Percentiles rank a stretch among this genome's conserved stretches.
Evolutionary conservation across 1,140 invertebrate species (phyloP).

Genomic region (Phthorimaea operculella): DNA sequence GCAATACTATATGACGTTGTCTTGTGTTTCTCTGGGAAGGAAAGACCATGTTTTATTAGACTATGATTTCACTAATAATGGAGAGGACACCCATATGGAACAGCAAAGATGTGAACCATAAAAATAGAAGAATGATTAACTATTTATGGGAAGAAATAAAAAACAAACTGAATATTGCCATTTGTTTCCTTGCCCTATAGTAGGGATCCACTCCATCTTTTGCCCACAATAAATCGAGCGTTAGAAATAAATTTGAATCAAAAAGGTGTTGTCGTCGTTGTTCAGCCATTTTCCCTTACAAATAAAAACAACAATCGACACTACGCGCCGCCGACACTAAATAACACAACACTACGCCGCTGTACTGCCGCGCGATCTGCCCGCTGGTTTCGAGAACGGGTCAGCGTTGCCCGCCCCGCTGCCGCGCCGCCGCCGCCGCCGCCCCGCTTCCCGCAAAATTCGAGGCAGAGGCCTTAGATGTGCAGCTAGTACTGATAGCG

Average conservation of each 20-base stretch:
- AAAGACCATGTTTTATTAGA: too few species aligned
- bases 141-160: slow-evolving; percentile 17
- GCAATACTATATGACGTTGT: too few species aligned
- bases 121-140: slow-evolving; percentile 11
- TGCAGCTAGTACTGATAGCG: too few species aligned
- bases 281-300: slow-evolving; percentile 19
- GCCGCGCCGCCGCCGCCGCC: slow-evolving; percentile 2
- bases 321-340: slow-evolving; percentile 15
- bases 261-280: slow-evolving; percentile 18
- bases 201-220: slow-evolving; percentile 21
- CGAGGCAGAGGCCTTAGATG: too few species aligned
- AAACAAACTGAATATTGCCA: not conserved
- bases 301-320: slow-evolving; percentile 7
- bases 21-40: too few species aligned
- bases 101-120: slow-evolving; percentile 18
- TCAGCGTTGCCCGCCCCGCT: slow-evolving; percentile 3
- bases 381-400: slow-evolving; percentile 18
- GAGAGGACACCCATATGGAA: slow-evolving; percentile 18
- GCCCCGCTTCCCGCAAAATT: too few species aligned
- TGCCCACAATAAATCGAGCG: slow-evolving; percentile 21
- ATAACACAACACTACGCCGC: slow-evolving; percentile 23
- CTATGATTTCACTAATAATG: slow-evolving; percentile 8
- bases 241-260: slow-evolving; percentile 20
- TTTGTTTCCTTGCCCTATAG: not conserved
- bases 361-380: slow-evolving; percentile 20